Percentiles rank a stretch among this genome's conserved stretches.
Evolutionary conservation across 2,888 invertebrate genomes (phyloP).

Genomic region (Aphidoletes aphidimyza): DNA sequence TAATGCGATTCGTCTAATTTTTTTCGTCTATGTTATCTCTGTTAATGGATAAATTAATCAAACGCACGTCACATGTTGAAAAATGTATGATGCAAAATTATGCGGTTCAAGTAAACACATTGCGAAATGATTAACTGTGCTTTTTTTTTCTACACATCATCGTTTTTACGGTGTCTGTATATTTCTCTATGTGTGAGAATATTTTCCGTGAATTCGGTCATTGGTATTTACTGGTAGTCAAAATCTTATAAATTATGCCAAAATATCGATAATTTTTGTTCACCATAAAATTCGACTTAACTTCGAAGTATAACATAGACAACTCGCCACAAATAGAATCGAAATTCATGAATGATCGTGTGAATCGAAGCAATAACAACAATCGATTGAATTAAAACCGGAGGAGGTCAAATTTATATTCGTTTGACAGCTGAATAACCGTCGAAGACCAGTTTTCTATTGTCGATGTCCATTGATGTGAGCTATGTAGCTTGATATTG

Average conservation of each 20-base stretch:
- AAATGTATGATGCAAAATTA: conserved; percentile 44
- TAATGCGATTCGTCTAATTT: not conserved
- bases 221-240: no score
- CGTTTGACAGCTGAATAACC: conserved; percentile 1
- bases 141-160: not conserved
- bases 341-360: not conserved
- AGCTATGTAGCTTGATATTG: not conserved
- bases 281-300: not conserved
- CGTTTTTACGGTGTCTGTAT: not conserved
- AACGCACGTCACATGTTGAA: conserved; percentile 50
- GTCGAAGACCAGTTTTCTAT: not conserved
- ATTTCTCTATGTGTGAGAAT: not conserved
- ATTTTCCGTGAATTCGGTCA: not conserved
- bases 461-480: not conserved
- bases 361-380: not conserved
- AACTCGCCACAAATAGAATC: not conserved
- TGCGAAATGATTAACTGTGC: conserved; percentile 35
- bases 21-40: not conserved
- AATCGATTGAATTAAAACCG: conserved; percentile 12
- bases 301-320: not conserved
- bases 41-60: conserved; percentile 49
- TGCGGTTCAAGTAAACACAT: conserved; percentile 9
- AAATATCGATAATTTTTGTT: not conserved
- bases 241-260: not conserved
- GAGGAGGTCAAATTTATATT: conserved; percentile 14